Percentiles rank a stretch among this genome's conserved stretches.
Evolutionary conservation across 2,797 vertebrate species (phyloP).

Genomic region (Lepidocolaptes lacrymiger): DNA sequence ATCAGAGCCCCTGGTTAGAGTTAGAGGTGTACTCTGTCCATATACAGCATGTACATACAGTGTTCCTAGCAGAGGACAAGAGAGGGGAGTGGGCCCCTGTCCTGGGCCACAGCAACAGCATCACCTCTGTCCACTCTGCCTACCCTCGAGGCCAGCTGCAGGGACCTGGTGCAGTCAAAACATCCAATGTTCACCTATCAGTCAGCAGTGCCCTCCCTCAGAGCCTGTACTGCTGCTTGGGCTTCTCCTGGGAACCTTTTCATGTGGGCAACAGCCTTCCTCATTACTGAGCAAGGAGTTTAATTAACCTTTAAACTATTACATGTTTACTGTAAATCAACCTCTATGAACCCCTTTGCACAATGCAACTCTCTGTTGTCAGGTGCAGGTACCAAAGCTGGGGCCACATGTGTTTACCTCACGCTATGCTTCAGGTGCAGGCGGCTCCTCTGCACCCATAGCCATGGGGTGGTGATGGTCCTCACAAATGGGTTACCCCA

Average conservation of each 20-base stretch:
- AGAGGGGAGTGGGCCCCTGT: not conserved
- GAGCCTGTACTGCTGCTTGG: not conserved
- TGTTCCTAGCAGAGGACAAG: not conserved
- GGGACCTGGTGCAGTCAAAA: rapidly evolving
- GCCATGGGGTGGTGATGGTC: not conserved
- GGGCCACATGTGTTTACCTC: rapidly evolving
- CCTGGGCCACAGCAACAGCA: not conserved
- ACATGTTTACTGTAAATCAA: not conserved
- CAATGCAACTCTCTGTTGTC: no score
- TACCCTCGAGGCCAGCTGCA: rapidly evolving
- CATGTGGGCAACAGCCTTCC: not conserved
- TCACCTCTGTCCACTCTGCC: not conserved
- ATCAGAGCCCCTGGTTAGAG: not conserved
- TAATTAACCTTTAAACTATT: not conserved
- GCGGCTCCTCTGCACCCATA: not conserved
- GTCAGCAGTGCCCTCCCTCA: rapidly evolving
- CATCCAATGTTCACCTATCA: rapidly evolving
- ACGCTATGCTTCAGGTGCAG: rapidly evolving
- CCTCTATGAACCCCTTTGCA: not conserved
- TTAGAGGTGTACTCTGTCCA: not conserved
- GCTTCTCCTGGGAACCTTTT: not conserved
- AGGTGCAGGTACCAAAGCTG: not conserved
- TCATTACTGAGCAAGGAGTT: not conserved
- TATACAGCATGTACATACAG: not conserved
- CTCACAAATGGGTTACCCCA: not conserved